Evolutionary conservation across 2,797 vertebrate species (phyloP), one percentile per base, ranked within the genome.

Genomic region (Tapirus indicus): DNA sequence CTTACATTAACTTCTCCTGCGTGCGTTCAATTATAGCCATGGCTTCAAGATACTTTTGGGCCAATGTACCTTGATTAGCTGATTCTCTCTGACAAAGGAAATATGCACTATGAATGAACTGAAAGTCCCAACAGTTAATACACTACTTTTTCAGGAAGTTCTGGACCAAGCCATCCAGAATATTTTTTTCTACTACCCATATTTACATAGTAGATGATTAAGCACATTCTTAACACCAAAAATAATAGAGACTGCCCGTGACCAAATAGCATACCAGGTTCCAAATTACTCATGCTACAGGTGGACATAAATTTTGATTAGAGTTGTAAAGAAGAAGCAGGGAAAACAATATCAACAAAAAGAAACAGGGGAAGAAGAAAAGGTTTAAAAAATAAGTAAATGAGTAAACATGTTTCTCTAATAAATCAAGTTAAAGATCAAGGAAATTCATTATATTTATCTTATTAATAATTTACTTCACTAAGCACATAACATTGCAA

Each of bases 1-100:
- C 99, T 99, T 98, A 99, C 99, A 98, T 69, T 54, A 99, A 98
- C 88, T 99, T 99, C 74, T 96, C 97, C 95, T 99, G 99, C 95
- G 99, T 97, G 69, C 98, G 71, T 95, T 97, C 98, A 88, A 99
- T 90, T 27, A 98, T 93, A 94, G 97, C 95, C 91, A 99, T 96
- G 62, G 98, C 98, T 97, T 98, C 98, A 95, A 99, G 99, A 78
- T 98, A 99, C 84, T 98, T 99, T 21, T 98, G 97, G 84, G 99
- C 99, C 11, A 92, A 80, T 0, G 98, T 94, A 38, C 96, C 97
- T n/a, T 84, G 84, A 11, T 92, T 88, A 94, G 94, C 90, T 80
- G 97, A 87, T 52, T 98, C 96, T 86, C 92, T 98, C 98, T 99
- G 98, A 64, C 80, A 98, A 83, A 97, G 16, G 27, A 97, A 98